Percentiles rank a stretch among this genome's conserved stretches.
Evolutionary conservation across 2,797 vertebrate genomes (phyloP).

Genomic region (Paratrypauchen microcephalus): DNA sequence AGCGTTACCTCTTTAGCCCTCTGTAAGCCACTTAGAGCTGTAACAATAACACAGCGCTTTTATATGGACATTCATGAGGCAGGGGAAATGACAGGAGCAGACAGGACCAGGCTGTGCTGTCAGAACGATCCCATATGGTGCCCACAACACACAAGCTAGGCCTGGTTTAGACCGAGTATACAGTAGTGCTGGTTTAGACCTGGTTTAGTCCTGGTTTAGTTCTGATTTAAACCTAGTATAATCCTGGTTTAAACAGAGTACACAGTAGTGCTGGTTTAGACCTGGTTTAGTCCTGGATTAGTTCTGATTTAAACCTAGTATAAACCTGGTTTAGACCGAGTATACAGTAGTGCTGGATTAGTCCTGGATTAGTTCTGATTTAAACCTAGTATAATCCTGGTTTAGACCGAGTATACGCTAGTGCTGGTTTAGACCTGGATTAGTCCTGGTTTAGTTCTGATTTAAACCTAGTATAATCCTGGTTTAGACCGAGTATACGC

Average conservation of each 20-base stretch:
- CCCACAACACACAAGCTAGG: constrained; percentile 11
- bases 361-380: not conserved
- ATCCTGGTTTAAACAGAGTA: too few relatives aligned
- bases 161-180: not conserved
- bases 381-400: not conserved
- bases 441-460: not conserved
- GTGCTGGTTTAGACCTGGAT: too few relatives aligned
- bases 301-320: not conserved
- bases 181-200: not conserved
- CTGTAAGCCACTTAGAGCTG: constrained; percentile 63
- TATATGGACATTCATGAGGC: constrained; percentile 68
- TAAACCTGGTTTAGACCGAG: not conserved
- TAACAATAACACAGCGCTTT: constrained; percentile 43
- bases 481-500: too few relatives aligned
- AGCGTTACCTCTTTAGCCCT: constrained; percentile 61
- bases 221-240: not conserved
- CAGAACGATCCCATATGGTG: constrained; percentile 43
- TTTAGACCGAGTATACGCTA: too few relatives aligned
- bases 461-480: too few relatives aligned
- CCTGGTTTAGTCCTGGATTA: not conserved
- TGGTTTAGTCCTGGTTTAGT: not conserved
- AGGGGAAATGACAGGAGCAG: constrained; percentile 45
- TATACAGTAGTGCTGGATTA: too few relatives aligned
- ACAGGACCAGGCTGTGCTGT: constrained; percentile 19
- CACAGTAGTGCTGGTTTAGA: not conserved